These are phyloP conservation scores for Nasonia vitripennis DNA, from an alignment of 1,140 invertebrate genomes.

Conservation along the genomic window DNA sequence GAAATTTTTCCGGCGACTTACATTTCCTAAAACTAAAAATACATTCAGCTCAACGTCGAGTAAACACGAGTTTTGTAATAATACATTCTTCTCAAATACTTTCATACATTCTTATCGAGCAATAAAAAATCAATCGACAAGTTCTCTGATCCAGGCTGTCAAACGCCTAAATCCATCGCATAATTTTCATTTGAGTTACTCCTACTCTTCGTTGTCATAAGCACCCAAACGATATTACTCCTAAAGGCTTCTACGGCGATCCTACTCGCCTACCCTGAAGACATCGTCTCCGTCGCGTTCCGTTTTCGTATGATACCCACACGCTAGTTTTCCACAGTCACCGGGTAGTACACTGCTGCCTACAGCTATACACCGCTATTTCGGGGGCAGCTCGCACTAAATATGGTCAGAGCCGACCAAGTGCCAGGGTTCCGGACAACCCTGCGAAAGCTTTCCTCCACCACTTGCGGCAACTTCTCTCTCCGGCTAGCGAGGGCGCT, in stretches of 20 bases:
- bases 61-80: neutral
- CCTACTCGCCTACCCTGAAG: neutral
- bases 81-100: neutral
- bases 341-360: neutral
- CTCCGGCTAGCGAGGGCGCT: conserved; percentile 64
- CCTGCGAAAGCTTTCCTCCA: conserved; percentile 55
- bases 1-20: neutral
- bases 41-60: neutral
- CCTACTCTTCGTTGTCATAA: no score
- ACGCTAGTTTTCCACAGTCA: neutral
- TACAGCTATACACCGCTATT: conserved; percentile 33
- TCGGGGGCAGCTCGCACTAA: conserved; percentile 68
- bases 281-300: neutral
- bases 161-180: no score
- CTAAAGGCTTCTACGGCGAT: no score
- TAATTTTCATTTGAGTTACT: no score
- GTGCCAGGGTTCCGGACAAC: conserved; percentile 66
- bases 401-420: conserved; percentile 73
- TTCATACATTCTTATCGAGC: neutral
- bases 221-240: no score
- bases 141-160: no score
- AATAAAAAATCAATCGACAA: no score
- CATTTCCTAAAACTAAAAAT: neutral
- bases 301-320: neutral
- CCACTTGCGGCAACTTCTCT: no score